These are phyloP conservation scores for Aeoliscus strigatus DNA, from an alignment of 2,797 vertebrate genomes.

Conservation along the genomic window DNA sequence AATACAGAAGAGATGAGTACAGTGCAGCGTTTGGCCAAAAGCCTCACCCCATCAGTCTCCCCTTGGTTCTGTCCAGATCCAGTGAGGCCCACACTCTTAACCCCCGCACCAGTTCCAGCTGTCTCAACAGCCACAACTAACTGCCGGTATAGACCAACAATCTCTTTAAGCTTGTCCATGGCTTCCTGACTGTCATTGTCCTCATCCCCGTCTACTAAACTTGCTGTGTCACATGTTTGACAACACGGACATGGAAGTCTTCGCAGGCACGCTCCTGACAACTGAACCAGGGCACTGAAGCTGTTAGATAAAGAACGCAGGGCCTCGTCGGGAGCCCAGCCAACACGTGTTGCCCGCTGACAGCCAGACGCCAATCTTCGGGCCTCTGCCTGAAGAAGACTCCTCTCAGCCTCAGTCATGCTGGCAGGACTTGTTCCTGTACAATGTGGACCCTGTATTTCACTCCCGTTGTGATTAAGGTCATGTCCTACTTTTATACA, in stretches of 20 bases:
- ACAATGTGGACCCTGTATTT: slow-evolving; percentile 34
- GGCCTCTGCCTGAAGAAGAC: slow-evolving; percentile 82
- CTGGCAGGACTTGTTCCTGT: slow-evolving; percentile 54
- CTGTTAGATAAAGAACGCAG: slow-evolving; percentile 80
- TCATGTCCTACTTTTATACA: slow-evolving; percentile 43
- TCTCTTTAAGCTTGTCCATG: slow-evolving; percentile 79
- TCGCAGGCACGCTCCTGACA: slow-evolving; percentile 84
- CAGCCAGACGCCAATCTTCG: slow-evolving; percentile 85
- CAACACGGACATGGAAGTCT: slow-evolving; percentile 83
- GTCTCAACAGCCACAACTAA: slow-evolving; percentile 85
- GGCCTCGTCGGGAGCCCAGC: slow-evolving; percentile 84
- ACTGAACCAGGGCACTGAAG: slow-evolving; percentile 85
- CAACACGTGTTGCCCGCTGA: slow-evolving; percentile 84
- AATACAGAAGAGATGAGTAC: slow-evolving; percentile 91
- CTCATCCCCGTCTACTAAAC: slow-evolving; percentile 24
- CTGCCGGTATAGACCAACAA: slow-evolving; percentile 84
- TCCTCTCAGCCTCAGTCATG: slow-evolving; percentile 81
- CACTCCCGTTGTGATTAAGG: slow-evolving; percentile 61
- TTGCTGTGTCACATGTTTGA: slow-evolving; percentile 63
- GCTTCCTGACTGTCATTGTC: slow-evolving; percentile 70
- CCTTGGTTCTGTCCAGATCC: slow-evolving; percentile 65
- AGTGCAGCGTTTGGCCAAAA: slow-evolving; percentile 86
- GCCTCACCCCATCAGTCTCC: slow-evolving; percentile 75
- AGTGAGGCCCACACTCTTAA: slow-evolving; percentile 31
- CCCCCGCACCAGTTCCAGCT: slow-evolving; percentile 56